Evolutionary conservation across 1,140 invertebrate species (phyloP).

Genomic region (Diachasmimorpha longicaudata): DNA sequence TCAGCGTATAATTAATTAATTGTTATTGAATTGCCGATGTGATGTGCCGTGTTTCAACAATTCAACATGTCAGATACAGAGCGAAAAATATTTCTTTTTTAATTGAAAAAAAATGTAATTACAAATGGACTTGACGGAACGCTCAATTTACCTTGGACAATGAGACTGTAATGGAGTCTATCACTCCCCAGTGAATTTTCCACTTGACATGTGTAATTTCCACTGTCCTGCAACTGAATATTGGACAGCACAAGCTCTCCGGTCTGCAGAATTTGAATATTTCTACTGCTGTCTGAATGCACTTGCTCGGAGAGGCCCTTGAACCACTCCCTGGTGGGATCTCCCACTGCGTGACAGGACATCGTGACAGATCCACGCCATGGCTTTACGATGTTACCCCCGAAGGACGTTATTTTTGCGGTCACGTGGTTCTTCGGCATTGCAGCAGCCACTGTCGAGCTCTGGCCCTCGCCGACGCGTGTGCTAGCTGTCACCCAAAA

Average conservation of each 20-base stretch:
- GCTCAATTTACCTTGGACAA: slow-evolving; percentile 63
- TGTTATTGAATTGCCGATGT: too few species aligned
- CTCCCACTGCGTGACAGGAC: slow-evolving; percentile 71
- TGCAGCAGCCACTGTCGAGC: slow-evolving; percentile 72
- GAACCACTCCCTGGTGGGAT: slow-evolving; percentile 72
- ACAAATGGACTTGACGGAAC: not conserved
- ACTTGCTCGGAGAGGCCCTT: slow-evolving; percentile 58
- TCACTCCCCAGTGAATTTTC: slow-evolving; percentile 76
- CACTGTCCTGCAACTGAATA: slow-evolving; percentile 71
- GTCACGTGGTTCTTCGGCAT: slow-evolving; percentile 69
- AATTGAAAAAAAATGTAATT: too few species aligned
- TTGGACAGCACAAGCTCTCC: slow-evolving; percentile 71
- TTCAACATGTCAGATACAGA: too few species aligned
- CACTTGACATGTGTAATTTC: slow-evolving; percentile 79
- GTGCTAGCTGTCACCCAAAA: slow-evolving; percentile 83
- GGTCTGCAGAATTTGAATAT: slow-evolving; percentile 68
- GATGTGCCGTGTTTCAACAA: too few species aligned
- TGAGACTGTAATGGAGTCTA: slow-evolving; percentile 66
- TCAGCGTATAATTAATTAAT: too few species aligned
- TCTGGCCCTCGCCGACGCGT: slow-evolving; percentile 76
- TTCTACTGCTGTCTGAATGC: slow-evolving; percentile 63
- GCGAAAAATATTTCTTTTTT: too few species aligned
- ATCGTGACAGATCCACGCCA: slow-evolving; percentile 71
- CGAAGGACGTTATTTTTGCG: slow-evolving; percentile 74
- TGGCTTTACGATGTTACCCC: slow-evolving; percentile 68